These are phyloP conservation scores for Panopea generosa DNA, from an alignment of 2,888 invertebrate species.

Conservation along the genomic window DNA sequence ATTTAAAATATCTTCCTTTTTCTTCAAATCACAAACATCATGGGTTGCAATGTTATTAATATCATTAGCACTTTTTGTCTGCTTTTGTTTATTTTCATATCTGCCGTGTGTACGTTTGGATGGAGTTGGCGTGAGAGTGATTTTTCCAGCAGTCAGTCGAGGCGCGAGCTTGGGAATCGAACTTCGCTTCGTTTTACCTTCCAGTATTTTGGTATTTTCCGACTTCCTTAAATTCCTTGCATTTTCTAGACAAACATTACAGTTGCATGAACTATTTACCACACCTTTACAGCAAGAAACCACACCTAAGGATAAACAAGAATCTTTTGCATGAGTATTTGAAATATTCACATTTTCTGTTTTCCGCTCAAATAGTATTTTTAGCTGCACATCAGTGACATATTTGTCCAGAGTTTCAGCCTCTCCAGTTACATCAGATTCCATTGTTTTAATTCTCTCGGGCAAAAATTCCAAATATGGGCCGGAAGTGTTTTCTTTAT, in stretches of 20 bases:
- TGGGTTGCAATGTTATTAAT: too few species aligned
- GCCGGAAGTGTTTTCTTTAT: too few species aligned
- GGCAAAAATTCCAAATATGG: too few species aligned
- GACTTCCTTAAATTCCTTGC: background rate
- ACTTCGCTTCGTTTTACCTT: conserved; percentile 7
- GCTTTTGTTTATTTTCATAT: background rate
- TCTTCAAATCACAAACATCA: too few species aligned
- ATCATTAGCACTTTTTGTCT: too few species aligned
- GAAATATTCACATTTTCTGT: background rate
- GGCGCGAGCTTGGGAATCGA: conserved; percentile 32
- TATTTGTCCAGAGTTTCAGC: too few species aligned
- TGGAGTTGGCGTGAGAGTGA: conserved; percentile 47
- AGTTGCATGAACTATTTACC: conserved; percentile 43
- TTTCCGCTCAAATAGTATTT: background rate
- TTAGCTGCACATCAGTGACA: background rate
- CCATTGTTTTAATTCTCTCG: too few species aligned
- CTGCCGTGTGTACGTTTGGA: conserved; percentile 18
- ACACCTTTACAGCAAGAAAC: conserved; percentile 53
- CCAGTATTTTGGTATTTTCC: background rate
- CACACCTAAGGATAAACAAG: conserved; percentile 37
- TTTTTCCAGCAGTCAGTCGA: conserved; percentile 35
- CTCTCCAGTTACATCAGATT: too few species aligned
- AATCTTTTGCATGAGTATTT: background rate
- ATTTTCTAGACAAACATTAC: conserved; percentile 14
- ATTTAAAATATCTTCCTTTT: too few species aligned